A percentile compares a stretch with the other conserved stretches of the same genome.
Conservation (phyloP, 1,140 invertebrate genomes). For the Harpegnathos saltator region DNA sequence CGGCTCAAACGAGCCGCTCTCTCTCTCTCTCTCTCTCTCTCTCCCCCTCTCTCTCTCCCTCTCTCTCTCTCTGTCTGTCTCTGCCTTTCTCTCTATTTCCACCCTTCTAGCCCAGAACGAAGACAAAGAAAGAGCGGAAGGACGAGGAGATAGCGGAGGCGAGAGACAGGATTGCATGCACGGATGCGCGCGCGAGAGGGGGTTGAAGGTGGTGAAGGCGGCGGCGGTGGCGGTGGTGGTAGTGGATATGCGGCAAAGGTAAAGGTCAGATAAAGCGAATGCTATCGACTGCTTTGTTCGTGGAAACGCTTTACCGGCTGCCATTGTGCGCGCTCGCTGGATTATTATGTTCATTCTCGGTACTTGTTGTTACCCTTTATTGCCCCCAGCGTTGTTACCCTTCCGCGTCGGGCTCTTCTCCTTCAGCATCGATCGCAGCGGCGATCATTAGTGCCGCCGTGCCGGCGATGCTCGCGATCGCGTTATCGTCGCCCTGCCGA, state of each 20-base stretch:
- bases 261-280: slow-evolving; percentile 75
- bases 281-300: slow-evolving; percentile 73
- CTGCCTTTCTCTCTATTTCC: slow-evolving; percentile 15
- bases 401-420: background rate
- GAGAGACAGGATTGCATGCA: slow-evolving; percentile 19
- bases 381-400: background rate
- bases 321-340: slow-evolving; percentile 47
- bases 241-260: slow-evolving; percentile 75
- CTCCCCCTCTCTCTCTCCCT: too few species aligned
- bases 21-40: too few species aligned
- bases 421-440: too few species aligned
- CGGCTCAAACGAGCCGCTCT: slow-evolving; percentile 50
- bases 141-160: slow-evolving; percentile 33
- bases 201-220: slow-evolving; percentile 25
- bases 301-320: slow-evolving; percentile 59
- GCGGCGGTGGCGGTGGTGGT: slow-evolving; percentile 3
- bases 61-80: background rate
- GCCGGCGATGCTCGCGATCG: background rate
- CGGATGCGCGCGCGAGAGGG: slow-evolving; percentile 6
- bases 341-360: slow-evolving; percentile 52
- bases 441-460: background rate
- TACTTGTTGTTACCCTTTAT: slow-evolving; percentile 16
- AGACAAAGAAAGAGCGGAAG: slow-evolving; percentile 32
- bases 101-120: slow-evolving; percentile 25
- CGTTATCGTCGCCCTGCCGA: too few species aligned